Base-by-base conservation (phyloP, 2,888 invertebrate genomes). In the Ecliptopera silaceata region DNA sequence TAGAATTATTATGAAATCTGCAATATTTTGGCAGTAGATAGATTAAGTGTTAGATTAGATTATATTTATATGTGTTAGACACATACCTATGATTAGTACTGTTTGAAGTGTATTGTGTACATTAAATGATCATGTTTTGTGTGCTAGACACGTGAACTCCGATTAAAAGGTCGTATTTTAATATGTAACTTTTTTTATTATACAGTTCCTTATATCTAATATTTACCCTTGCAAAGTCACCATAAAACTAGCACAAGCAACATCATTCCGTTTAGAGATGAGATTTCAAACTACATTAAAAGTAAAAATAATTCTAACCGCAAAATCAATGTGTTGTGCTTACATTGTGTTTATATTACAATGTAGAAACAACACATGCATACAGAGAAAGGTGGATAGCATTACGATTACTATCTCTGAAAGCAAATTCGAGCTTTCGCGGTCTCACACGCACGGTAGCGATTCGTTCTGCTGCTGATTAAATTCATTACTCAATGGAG, bases 51-150 rank as follows among this genome's bases (percentile, higher is more conserved):
- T 59, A 60, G 48, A 41, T 34, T 53, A 55, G n/a, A n/a, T 42
- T 6, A 5, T 47, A 63, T 69, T 63, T 66, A 66, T 70, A 75
- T 77, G 79, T 79, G 77, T 78, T 55, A 68, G 68, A 79, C 78
- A 77, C 77, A 76, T 73, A 74, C 43, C n/a, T 44, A 46, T 55
- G 46, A 18, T 67, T 59, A 61, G 41, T 62, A 52, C 39, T 56
- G 38, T 47, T 59, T 36, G 15, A 48, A 52, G 56, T 63, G 53
- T 64, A 54, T 32, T 52, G 34, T 47, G 41, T 52, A 56, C 38
- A 55, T 50, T 31, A 36, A 38, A 45, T 50, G 26, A 56, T 46
- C 42, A 59, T 64, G 54, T 62, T 47, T 52, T 64, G 65, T 68
- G 69, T 70, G 71, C 66, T 66, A 68, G 70, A 69, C 67, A 64